Conservation (phyloP, 2,888 invertebrate genomes). For the Thecophora atra region DNA sequence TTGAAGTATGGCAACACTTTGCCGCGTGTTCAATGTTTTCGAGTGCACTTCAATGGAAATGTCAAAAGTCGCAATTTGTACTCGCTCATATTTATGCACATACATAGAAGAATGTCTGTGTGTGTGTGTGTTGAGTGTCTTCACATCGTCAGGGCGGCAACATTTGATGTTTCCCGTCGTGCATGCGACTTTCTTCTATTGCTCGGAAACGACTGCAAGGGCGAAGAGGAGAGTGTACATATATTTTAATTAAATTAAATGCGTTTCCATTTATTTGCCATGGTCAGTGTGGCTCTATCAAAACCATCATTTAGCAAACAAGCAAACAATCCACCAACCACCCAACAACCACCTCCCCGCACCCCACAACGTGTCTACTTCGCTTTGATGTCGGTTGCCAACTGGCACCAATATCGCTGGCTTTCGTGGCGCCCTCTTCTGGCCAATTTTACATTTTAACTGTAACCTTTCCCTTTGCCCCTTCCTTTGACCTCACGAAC, state of each 20-base stretch:
- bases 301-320: not conserved
- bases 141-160: not conserved
- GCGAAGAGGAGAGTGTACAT: not conserved
- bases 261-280: constrained; percentile 13
- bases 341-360: no score
- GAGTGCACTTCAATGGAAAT: constrained; percentile 28
- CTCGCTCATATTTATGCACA: not conserved
- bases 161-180: not conserved
- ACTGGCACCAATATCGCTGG: not conserved
- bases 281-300: constrained; percentile 7
- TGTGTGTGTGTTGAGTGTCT: not conserved
- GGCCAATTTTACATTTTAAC: not conserved
- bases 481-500: not conserved
- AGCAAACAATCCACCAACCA: not conserved
- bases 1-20: constrained; percentile 10
- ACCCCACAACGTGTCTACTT: not conserved
- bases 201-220: not conserved
- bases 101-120: not conserved
- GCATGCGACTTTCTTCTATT: not conserved
- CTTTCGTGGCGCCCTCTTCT: not conserved
- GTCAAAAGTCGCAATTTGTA: constrained; percentile 29
- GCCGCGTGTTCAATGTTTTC: constrained; percentile 24
- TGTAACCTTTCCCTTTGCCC: not conserved
- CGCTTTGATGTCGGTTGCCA: not conserved
- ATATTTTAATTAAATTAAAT: constrained; percentile 36